These are phyloP conservation scores for Atherinomorus stipes DNA, from an alignment of 2,113 vertebrate species.

Conservation along the genomic window DNA sequence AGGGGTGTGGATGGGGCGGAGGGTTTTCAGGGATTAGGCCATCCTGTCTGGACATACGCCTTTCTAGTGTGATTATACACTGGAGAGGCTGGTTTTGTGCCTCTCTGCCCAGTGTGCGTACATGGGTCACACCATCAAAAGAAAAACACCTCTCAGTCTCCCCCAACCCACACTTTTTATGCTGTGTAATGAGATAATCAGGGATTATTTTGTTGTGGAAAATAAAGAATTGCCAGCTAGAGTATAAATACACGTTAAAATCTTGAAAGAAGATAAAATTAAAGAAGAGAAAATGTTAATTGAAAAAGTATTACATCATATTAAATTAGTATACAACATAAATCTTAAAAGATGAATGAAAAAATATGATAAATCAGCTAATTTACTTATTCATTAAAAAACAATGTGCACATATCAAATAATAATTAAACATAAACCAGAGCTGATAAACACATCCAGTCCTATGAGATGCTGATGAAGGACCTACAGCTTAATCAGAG, in stretches of 20 bases:
- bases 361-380: too few relatives aligned
- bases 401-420: too few relatives aligned
- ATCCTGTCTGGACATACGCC: slow-evolving; percentile 74
- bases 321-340: too few relatives aligned
- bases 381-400: too few relatives aligned
- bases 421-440: too few relatives aligned
- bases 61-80: slow-evolving; percentile 55
- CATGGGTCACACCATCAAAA: not conserved
- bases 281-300: not conserved
- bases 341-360: too few relatives aligned
- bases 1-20: slow-evolving; percentile 6
- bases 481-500: not conserved
- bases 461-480: not conserved
- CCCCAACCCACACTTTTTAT: not conserved
- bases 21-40: slow-evolving; percentile 68
- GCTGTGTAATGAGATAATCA: not conserved
- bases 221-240: not conserved
- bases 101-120: slow-evolving; percentile 28
- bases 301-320: not conserved
- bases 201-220: not conserved
- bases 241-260: not conserved
- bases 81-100: slow-evolving; percentile 38
- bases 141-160: not conserved
- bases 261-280: not conserved
- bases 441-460: too few relatives aligned